Base-by-base conservation (phyloP, 2,113 vertebrate species). In the Capra hircus region DNA sequence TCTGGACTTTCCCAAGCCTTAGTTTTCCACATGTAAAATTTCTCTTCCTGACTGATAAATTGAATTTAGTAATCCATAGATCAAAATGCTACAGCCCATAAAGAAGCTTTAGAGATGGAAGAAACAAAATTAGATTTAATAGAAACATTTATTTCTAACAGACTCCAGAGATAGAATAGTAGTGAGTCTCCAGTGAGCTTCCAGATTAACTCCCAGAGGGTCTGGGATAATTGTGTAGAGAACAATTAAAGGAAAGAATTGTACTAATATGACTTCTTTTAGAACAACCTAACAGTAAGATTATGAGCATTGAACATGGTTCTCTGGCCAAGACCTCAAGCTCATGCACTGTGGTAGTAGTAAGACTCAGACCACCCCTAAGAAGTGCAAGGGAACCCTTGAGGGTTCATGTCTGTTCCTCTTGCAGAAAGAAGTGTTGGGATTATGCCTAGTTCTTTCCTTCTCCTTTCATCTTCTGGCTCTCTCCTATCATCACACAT, bases 161-260 rank as follows among this genome's bases (percentile, higher is more conserved):
- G 71, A 88, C 40, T 83, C 50, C 17, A 85, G 83, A 87, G 82
- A 78, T 62, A 96, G 71, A 94, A 28, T 45, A 84, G 59, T 71
- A 50, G 28, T 45, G 17, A 64, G 16, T 67, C 88, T 62, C 71
- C 25, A 50, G 11, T 90, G 45, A 81, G 80, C 55, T 90, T 95
- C 57, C 95, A 91, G 71, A 67, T 88, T 83, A 52, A 48, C 48
- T 91, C 43, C 59, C 78, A 82, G 84, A 92, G 28, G 48, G 10
- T 77, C 17, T 91, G 57, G 27, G 23, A 67, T 90, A 77, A 95
- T 77, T 88, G 12, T 90, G 7, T 91, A 78, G 90, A 88, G 77
- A 94, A 96, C 71, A 97, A 85, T 93, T 81, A 96, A 92, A 97
- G 92, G 87, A 94, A 96, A 94, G 40, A 45, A 86, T 80, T 96